Conservation (phyloP, 2,888 invertebrate species). For the Nowickia ferox region DNA sequence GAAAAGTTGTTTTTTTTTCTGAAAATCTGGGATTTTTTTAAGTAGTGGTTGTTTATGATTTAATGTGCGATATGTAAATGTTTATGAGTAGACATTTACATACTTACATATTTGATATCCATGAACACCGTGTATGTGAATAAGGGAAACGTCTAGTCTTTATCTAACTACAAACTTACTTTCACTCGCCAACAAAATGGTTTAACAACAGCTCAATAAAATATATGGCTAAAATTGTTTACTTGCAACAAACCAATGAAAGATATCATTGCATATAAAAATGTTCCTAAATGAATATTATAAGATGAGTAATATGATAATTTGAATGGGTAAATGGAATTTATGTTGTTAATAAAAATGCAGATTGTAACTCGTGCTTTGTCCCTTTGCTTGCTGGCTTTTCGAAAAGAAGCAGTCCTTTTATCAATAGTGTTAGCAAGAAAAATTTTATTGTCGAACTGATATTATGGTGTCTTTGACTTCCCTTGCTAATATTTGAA, state of each 20-base stretch:
- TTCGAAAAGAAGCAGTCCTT: not conserved
- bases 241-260: not conserved
- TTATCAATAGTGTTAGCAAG: not conserved
- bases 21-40: no score
- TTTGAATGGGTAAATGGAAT: not conserved
- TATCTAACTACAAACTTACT: not conserved
- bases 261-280: not conserved
- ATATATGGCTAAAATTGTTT: slow-evolving; percentile 8
- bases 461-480: not conserved
- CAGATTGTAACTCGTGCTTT: not conserved
- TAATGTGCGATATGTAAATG: no score
- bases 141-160: not conserved
- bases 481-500: no score
- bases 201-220: slow-evolving; percentile 1
- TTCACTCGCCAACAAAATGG: not conserved
- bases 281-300: not conserved
- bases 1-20: no score
- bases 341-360: slow-evolving; percentile 7
- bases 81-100: not conserved
- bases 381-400: not conserved
- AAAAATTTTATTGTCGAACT: not conserved
- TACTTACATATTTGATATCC: not conserved
- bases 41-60: no score
- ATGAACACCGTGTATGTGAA: not conserved
- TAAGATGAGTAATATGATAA: not conserved